Percentiles rank a stretch among this genome's conserved stretches.
Conservation (phyloP, 2,888 invertebrate genomes). For the Diarsia rubi region DNA sequence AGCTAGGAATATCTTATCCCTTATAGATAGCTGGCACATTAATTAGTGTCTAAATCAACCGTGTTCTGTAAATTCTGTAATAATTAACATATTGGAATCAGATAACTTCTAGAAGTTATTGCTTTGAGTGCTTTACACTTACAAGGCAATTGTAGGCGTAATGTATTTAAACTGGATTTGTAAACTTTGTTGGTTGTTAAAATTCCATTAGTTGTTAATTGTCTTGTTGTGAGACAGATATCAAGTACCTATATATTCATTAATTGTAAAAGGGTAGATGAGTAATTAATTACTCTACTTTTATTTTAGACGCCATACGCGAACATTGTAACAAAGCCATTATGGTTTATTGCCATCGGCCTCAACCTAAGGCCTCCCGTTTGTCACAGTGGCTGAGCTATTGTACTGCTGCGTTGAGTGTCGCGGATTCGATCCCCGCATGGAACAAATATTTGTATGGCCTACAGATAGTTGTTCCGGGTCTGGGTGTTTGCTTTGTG, state of each 20-base stretch:
- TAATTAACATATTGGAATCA: slow-evolving; percentile 46
- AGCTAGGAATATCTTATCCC: slow-evolving; percentile 24
- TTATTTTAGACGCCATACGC: background rate
- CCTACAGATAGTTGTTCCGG: too few species aligned
- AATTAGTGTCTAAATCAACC: slow-evolving; percentile 50
- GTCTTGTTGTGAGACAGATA: slow-evolving; percentile 16
- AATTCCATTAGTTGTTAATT: slow-evolving; percentile 33
- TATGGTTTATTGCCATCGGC: background rate
- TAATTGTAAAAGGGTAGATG: slow-evolving; percentile 9
- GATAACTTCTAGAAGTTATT: slow-evolving; percentile 67
- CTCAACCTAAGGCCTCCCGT: too few species aligned
- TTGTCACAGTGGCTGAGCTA: too few species aligned
- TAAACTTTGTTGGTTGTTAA: slow-evolving; percentile 31
- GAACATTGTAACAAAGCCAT: background rate
- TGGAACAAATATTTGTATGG: too few species aligned
- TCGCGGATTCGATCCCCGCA: too few species aligned
- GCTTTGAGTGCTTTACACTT: too few species aligned
- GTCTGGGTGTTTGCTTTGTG: too few species aligned
- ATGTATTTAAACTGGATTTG: slow-evolving; percentile 1
- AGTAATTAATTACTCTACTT: background rate
- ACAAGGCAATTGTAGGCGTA: slow-evolving; percentile 41
- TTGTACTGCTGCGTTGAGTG: too few species aligned
- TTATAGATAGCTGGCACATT: slow-evolving; percentile 41
- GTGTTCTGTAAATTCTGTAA: slow-evolving; percentile 15
- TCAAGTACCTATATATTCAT: slow-evolving; percentile 1